Base-by-base conservation (phyloP, 37 sponge, comb jelly and placozoan genomes). In the Crambe crambe region DNA sequence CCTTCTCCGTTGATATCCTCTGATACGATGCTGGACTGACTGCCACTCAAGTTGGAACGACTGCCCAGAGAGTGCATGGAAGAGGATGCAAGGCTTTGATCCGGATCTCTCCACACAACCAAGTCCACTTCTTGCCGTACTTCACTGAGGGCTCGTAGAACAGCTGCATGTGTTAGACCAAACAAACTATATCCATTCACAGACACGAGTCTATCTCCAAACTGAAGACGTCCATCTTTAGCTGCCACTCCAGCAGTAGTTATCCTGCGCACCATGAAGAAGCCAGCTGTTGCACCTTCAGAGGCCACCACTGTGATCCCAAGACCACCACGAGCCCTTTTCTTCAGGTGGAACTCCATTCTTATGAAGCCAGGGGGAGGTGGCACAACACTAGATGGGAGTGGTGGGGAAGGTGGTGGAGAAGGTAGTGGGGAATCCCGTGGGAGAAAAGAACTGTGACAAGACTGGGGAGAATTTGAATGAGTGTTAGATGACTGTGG, bases 151-250 rank as follows among this genome's bases (percentile, higher is more conserved):
- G 35, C 42, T 10, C 82, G 77, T 56, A 93, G 83, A 3, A 89
- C 87, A 34, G 79, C 66, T 12, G 81, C 56, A 37, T 89, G 86
- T 22, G 72, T 37, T 15, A 93, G 74, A 32, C 74, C 74, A 3
- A 36, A 29, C 26, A 93, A 68, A 26, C 51, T 56, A 60, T 86
- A 58, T 8, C 83, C 87, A 73, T 82, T 76, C 17, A 93, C 68
- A 12, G 87, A 86, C 18, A 89, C 77, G 30, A 93, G 54, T n/a
- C 87, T 41, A 66, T 93, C 94, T 25, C 94, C 94, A 60, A 67
- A 47, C 36, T 57, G 80, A 31, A 92, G 23, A 57, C 80, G 58
- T 9, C 79, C 86, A 59, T 85, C 90, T 44, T 81, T 85, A 2
- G 77, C 77, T 41, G 89, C 93, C 23, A 86, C 58, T 51, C 94